Evolutionary conservation across 2,888 invertebrate species (phyloP).

Genomic region (Andrena dorsata): DNA sequence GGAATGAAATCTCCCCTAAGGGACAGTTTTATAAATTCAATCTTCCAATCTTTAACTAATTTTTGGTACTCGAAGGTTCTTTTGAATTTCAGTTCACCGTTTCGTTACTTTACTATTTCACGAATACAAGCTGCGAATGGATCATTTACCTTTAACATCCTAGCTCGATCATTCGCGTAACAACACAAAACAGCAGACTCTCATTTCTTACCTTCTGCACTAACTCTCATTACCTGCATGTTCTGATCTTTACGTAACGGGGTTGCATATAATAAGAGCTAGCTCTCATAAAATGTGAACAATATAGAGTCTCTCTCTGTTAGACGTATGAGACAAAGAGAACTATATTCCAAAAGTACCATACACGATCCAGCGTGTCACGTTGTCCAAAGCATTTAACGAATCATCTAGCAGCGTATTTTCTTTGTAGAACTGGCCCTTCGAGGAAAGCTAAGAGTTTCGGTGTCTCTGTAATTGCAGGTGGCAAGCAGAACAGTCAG

Average conservation of each 20-base stretch:
- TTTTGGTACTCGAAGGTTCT: constrained; percentile 65
- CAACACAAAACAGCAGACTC: constrained; percentile 9
- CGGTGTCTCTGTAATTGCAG: constrained; percentile 81
- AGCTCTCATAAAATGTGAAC: constrained; percentile 32
- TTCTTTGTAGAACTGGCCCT: constrained; percentile 84
- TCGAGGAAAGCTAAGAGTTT: constrained; percentile 82
- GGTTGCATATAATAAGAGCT: constrained; percentile 32
- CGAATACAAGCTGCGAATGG: constrained; percentile 68
- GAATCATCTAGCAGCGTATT: constrained; percentile 52
- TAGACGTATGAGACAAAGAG: constrained; percentile 29
- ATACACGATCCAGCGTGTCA: constrained; percentile 66
- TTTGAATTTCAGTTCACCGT: constrained; percentile 73
- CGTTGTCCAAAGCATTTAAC: constrained; percentile 46
- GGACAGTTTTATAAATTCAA: constrained; percentile 82
- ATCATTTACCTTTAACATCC: constrained; percentile 47
- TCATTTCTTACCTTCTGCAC: constrained; percentile 56
- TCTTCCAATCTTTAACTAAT: constrained; percentile 49
- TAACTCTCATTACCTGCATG: constrained; percentile 66
- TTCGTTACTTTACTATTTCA: constrained; percentile 69
- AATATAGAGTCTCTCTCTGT: constrained; percentile 34
- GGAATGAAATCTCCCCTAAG: constrained; percentile 83
- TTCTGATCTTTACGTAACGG: constrained; percentile 45
- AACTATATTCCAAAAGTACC: constrained; percentile 42
- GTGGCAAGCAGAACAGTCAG: constrained; percentile 84
- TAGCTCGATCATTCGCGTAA: constrained; percentile 22